A percentile compares a stretch with the other conserved stretches of the same genome.
phyloP scores from a whole-genome alignment of 2,888 invertebrate species.

The Drosophila incognita region DNA sequence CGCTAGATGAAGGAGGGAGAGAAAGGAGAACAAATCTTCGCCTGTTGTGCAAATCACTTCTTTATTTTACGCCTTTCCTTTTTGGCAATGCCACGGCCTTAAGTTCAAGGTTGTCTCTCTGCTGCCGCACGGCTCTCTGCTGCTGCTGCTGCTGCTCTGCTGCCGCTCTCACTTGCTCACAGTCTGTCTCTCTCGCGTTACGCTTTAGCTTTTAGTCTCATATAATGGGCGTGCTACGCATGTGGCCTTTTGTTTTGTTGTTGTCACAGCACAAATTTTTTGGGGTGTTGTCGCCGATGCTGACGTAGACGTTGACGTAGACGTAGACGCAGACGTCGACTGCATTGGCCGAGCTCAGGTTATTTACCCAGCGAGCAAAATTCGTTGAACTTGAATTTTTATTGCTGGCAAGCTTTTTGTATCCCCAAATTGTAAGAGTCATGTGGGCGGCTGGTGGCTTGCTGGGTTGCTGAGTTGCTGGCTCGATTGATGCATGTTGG shows the following conservation, averaged over 20 bases:
- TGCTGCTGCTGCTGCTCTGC: slow-evolving; percentile 4
- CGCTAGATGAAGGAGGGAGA: slow-evolving; percentile 10
- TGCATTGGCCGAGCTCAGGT: slow-evolving; percentile 56
- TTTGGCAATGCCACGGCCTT: slow-evolving; percentile 55
- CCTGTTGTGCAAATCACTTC: slow-evolving; percentile 17
- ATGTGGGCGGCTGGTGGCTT: slow-evolving; percentile 3
- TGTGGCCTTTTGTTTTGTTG: slow-evolving; percentile 39
- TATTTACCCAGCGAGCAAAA: slow-evolving; percentile 70
- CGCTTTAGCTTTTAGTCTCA: slow-evolving; percentile 23
- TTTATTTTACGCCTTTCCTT: slow-evolving; percentile 54
- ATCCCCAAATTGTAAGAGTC: slow-evolving; percentile 25
- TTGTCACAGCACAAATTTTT: slow-evolving; percentile 34
- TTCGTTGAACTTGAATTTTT: slow-evolving; percentile 74
- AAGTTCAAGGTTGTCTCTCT: slow-evolving; percentile 71
- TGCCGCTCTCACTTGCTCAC: slow-evolving; percentile 14
- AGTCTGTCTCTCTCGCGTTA: slow-evolving; percentile 4
- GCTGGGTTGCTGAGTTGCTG: background rate
- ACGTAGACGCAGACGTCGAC: slow-evolving; percentile 24
- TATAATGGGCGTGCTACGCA: slow-evolving; percentile 61
- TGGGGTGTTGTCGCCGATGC: slow-evolving; percentile 63
- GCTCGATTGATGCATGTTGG: background rate
- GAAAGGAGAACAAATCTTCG: slow-evolving; percentile 32
- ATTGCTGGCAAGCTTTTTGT: slow-evolving; percentile 52
- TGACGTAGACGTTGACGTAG: slow-evolving; percentile 8
- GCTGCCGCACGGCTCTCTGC: slow-evolving; percentile 26